phyloP scores from a whole-genome alignment of 2,888 invertebrate species.

The Metopia argyrocephala region DNA sequence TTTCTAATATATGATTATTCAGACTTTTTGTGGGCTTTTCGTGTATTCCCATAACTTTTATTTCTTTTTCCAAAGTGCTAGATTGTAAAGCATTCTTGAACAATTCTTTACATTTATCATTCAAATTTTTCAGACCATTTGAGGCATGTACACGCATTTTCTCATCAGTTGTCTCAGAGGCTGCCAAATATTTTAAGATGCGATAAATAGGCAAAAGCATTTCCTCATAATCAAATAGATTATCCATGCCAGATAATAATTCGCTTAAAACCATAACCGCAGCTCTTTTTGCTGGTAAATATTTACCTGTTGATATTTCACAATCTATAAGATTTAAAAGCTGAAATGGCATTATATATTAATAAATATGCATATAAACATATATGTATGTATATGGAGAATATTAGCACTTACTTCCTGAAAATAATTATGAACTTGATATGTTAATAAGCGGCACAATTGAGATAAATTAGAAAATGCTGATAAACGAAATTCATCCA shows the following conservation, averaged over 20 bases:
- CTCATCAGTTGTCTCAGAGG: conserved; percentile 71
- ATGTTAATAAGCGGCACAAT: conserved; percentile 74
- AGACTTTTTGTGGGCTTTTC: conserved; percentile 63
- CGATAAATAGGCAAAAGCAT: conserved; percentile 77
- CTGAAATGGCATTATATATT: too few species aligned
- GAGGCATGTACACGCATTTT: conserved; percentile 76
- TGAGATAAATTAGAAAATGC: conserved; percentile 76
- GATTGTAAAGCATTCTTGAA: conserved; percentile 65
- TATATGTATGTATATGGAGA: not conserved
- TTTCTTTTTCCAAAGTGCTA: conserved; percentile 71
- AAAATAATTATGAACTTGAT: conserved; percentile 77
- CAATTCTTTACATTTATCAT: conserved; percentile 73
- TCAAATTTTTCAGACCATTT: conserved; percentile 73
- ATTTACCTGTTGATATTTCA: conserved; percentile 72
- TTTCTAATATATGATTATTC: conserved; percentile 71
- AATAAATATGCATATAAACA: not conserved
- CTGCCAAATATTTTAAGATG: conserved; percentile 70
- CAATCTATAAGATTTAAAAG: conserved; percentile 71
- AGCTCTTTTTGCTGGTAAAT: conserved; percentile 76
- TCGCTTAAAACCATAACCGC: conserved; percentile 75
- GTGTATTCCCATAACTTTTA: conserved; percentile 74
- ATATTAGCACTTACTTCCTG: conserved; percentile 71
- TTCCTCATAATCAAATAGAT: conserved; percentile 75
- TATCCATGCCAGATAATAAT: conserved; percentile 76
- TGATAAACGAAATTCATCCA: conserved; percentile 76